Conservation (phyloP, 2,113 vertebrate species). For the Myanophis thanlyinensis region DNA sequence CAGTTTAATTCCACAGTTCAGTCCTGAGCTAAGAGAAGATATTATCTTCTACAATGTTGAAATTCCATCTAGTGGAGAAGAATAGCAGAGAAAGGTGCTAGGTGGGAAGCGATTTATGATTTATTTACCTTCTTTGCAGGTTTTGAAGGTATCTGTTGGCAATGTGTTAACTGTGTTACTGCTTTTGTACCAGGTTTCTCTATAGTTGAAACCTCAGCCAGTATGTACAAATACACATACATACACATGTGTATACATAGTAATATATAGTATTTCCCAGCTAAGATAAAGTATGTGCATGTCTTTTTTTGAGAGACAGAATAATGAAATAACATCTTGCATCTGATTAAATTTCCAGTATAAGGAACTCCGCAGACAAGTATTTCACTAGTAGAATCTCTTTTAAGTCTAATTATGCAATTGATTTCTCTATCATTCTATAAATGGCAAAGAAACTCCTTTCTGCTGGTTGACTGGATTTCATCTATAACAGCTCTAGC, state of each 20-base stretch:
- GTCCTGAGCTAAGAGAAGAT: background rate
- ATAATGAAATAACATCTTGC: background rate
- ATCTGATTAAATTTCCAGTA: background rate
- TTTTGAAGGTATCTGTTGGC: background rate
- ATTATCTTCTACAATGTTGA: background rate
- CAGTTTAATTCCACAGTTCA: background rate
- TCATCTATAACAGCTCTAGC: background rate
- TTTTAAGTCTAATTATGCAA: background rate
- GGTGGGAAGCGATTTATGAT: background rate
- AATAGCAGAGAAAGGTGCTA: background rate
- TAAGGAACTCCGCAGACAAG: background rate
- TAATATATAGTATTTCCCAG: background rate
- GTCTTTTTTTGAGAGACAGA: background rate
- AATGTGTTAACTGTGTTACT: background rate
- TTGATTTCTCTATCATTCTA: background rate
- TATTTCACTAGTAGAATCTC: background rate
- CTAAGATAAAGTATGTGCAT: background rate
- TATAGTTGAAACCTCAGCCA: background rate
- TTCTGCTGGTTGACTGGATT: background rate
- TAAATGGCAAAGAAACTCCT: conserved; percentile 10
- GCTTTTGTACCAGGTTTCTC: background rate
- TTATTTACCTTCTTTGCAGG: no score
- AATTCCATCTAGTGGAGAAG: background rate
- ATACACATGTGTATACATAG: background rate
- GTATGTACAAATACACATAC: background rate